Evolutionary conservation across 2,888 invertebrate genomes (phyloP), one percentile per base, ranked within the genome.

Genomic region (Drosophila picticornis): DNA sequence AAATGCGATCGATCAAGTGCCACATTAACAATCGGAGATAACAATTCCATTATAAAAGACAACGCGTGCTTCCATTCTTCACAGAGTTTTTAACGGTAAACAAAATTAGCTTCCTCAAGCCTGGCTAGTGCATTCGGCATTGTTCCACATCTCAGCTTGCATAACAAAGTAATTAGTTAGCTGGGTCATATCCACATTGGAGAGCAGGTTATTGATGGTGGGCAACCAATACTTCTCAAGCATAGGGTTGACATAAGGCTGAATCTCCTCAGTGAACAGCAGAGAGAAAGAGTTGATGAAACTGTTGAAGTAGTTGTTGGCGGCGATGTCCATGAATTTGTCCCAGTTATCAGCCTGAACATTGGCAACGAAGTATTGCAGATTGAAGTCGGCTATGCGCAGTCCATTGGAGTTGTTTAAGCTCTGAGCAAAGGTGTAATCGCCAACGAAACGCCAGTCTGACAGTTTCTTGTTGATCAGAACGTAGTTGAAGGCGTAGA

Each of bases 131-230:
- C 22, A 59, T 58, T 32, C 66, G 48, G 70, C 51, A 83, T 84
- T 70, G 38, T 73, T 66, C 65, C 70, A 84, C 9, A 66, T 6
- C 16, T 69, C 51, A 0, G 87, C 72, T 38, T 79, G 62, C 9
- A 40, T 51, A 0, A 31, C 27, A 1, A 63, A 64, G 25, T 36
- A 76, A 19, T 69, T 29, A 11, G 22, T 58, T 27, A 72, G 4
- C 40, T 77, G 60, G 1, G 63, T 60, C 22, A 77, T 10, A 51
- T 32, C 29, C 27, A 81, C 9, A 25, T 72, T 67, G 31, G 69
- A 66, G 27, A 90, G 62, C 46, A 63, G 7, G 0, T 64, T 40
- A 51, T 91, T 90, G 27, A 82, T 32, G 22, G 50, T 7, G 6
- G 84, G 75, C 31, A 85, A 1, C 22, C 51, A 43, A 10, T 56